phyloP scores from a whole-genome alignment of 2,113 vertebrate genomes.

The Salvelinus namaycush region DNA sequence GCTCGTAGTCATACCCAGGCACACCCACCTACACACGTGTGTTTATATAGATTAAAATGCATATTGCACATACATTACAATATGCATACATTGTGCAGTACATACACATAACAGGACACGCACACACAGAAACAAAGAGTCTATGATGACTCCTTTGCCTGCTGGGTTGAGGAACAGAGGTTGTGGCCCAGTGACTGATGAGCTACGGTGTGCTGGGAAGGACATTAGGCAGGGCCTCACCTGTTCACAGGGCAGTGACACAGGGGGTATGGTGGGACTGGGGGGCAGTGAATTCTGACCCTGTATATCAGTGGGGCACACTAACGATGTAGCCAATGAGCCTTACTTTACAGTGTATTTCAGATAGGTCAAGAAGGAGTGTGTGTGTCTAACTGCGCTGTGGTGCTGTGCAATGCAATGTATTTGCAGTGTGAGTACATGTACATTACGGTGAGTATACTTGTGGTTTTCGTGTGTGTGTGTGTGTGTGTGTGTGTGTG shows the following conservation, averaged over 20 bases:
- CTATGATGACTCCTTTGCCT: constrained; percentile 14
- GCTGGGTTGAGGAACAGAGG: constrained; percentile 61
- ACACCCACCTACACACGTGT: constrained; percentile 40
- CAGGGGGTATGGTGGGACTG: neutral
- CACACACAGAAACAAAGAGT: constrained; percentile 3
- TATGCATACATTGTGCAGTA: constrained; percentile 54
- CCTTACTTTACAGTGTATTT: neutral
- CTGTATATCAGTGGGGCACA: neutral
- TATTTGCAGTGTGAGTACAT: neutral
- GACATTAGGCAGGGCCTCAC: constrained; percentile 41
- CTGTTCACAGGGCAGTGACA: constrained; percentile 30
- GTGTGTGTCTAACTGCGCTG: constrained; percentile 2
- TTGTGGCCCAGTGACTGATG: constrained; percentile 43
- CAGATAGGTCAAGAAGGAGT: neutral
- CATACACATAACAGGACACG: constrained; percentile 2
- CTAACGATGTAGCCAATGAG: neutral
- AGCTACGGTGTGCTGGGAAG: constrained; percentile 31
- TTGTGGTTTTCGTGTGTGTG: constrained; percentile 2
- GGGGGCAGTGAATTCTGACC: constrained; percentile 29
- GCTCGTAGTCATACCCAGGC: constrained; percentile 33
- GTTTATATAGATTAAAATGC: neutral
- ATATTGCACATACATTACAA: constrained; percentile 52
- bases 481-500: constrained; percentile 5
- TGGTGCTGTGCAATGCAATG: neutral
- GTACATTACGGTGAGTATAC: too few relatives aligned